Base-by-base conservation (phyloP, 2,888 invertebrate genomes). In the Agriopis aurantiaria region DNA sequence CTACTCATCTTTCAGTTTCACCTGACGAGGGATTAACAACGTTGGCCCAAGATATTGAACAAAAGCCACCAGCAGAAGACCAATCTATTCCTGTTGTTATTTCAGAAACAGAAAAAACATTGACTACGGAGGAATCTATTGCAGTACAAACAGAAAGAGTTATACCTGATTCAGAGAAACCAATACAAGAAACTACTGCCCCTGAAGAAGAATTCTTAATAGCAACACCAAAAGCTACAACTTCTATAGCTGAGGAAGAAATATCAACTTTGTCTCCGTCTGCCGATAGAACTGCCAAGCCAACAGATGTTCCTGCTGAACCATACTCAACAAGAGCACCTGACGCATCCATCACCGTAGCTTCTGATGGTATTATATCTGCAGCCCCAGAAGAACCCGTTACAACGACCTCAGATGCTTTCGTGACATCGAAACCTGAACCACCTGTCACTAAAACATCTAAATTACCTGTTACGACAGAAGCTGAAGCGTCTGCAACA, bases 271-370 rank as follows among this genome's bases (percentile, higher is more conserved):
- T 72, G 55, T 46, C 66, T 55, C 45, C 75, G 40, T 17, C 65
- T 43, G 51, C 75, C 53, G 88, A 89, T 49, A 87, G 85, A 77
- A 74, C 79, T 60, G 72, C 79, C n/a, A 85, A 84, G 76, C 84
- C 85, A 23, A 83, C 86, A 77, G 86, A 86, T 57, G 84, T 82
- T 65, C 85, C 85, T 82, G 53, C 49, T 9, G 64, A 68, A 11
- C 11, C 57, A 49, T 23, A 86, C 33, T 40, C 52, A 43, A 75
- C 82, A 43, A 65, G 78, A 68, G 65, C 80, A 10, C 79, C 88
- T 64, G 91, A 90, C 78, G 71, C 82, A 72, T 80, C 87, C 17
- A 40, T 23, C 12, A 41, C 49, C 8, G 8, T n/a, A 40, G n/a
- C 40, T 11, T 40, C 46, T 12, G 45, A 53, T 17, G 40, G 8